Conservation (phyloP, 2,797 vertebrate species). For the Sebastiscus tertius region DNA sequence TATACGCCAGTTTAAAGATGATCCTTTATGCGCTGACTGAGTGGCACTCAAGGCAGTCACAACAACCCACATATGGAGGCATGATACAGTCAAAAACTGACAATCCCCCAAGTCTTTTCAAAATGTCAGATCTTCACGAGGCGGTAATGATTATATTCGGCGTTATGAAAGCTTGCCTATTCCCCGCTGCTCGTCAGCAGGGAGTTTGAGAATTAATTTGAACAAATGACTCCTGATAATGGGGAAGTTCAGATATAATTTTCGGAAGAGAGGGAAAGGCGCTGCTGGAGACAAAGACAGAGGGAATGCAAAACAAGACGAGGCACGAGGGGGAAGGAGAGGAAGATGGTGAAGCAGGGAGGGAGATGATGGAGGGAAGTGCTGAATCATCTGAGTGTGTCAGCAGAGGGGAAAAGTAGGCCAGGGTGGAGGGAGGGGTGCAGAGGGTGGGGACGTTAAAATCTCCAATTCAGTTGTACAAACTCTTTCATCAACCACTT, state of each 20-base stretch:
- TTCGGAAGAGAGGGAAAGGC: conserved; percentile 2
- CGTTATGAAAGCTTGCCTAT: conserved; percentile 30
- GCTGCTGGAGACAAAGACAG: conserved; percentile 18
- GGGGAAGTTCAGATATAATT: conserved; percentile 37
- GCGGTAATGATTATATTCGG: conserved; percentile 24
- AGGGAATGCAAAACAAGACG: conserved; percentile 26
- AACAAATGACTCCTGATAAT: conserved; percentile 43
- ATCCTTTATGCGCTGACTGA: conserved; percentile 2
- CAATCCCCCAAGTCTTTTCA: background rate
- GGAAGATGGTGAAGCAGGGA: conserved; percentile 1
- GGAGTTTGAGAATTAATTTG: conserved; percentile 40
- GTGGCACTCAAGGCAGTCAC: background rate
- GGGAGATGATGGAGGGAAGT: conserved; percentile 31
- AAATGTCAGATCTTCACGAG: conserved; percentile 31
- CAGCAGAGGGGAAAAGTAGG: conserved; percentile 62
- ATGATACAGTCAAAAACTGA: background rate
- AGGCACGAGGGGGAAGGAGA: background rate
- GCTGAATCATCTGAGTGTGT: conserved; percentile 70
- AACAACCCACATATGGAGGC: background rate
- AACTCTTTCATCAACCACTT: conserved; percentile 67
- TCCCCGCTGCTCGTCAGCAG: conserved; percentile 22
- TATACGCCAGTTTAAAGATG: background rate
- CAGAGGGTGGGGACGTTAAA: conserved; percentile 48
- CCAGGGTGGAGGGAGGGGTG: conserved; percentile 44
- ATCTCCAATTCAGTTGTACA: conserved; percentile 54